Evolutionary conservation across 2,113 vertebrate genomes (phyloP).

Genomic region (Phrynocephalus versicolor): DNA sequence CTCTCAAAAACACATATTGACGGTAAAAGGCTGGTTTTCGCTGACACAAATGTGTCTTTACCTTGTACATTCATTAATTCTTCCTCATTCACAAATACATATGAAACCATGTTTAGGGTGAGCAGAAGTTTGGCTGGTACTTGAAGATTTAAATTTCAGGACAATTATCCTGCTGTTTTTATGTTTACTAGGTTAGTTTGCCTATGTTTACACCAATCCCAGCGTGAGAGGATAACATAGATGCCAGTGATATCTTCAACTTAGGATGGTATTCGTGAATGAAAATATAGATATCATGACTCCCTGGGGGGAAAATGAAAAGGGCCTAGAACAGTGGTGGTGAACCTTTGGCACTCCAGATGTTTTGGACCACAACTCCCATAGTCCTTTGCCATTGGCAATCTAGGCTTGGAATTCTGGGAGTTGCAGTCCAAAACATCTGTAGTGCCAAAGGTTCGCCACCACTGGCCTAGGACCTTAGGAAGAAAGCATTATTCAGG

Average conservation of each 20-base stretch:
- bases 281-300: neutral
- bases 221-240: conserved; percentile 14
- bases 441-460: no score
- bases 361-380: no score
- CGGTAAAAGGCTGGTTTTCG: conserved; percentile 46
- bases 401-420: no score
- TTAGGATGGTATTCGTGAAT: neutral
- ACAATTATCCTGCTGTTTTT: neutral
- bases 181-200: neutral
- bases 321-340: no score
- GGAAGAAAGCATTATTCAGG: neutral
- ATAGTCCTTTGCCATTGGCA: no score
- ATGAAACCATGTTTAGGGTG: conserved; percentile 6
- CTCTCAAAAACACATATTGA: conserved; percentile 38
- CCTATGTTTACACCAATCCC: neutral
- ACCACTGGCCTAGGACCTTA: neutral
- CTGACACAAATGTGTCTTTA: conserved; percentile 28
- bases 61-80: conserved; percentile 39
- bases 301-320: neutral
- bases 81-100: neutral
- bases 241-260: neutral
- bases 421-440: no score
- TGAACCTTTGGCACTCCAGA: no score
- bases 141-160: neutral
- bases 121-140: neutral